Evolutionary conservation across 1,140 invertebrate genomes (phyloP).

Genomic region (Pogonomyrmex barbatus): DNA sequence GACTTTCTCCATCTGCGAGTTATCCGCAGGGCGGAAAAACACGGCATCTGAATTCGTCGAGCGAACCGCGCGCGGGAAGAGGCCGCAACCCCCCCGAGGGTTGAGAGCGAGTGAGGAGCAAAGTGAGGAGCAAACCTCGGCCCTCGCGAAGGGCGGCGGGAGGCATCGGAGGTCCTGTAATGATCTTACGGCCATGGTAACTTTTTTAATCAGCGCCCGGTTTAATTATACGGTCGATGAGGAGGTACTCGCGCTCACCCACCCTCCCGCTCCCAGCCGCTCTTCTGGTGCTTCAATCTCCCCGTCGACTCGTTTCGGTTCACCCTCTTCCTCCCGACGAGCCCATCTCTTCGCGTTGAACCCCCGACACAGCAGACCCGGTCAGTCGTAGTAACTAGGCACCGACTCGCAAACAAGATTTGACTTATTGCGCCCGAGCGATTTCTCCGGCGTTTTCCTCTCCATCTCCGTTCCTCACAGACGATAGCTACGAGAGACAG

Average conservation of each 20-base stretch:
- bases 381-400: conserved; percentile 81
- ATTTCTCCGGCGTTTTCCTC: conserved; percentile 75
- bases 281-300: conserved; percentile 68
- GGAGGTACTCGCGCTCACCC: conserved; percentile 76
- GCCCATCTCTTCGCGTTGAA: conserved; percentile 71
- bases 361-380: conserved; percentile 74
- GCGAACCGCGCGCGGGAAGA: conserved; percentile 66
- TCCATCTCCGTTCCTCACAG: conserved; percentile 4
- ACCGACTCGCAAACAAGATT: conserved; percentile 84
- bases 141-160: conserved; percentile 46
- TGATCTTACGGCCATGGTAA: conserved; percentile 85
- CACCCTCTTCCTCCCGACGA: conserved; percentile 42
- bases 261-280: conserved; percentile 37
- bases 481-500: neutral
- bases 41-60: conserved; percentile 58
- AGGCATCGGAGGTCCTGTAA: conserved; percentile 82
- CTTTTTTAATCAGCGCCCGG: conserved; percentile 86
- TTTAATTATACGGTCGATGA: conserved; percentile 86
- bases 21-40: conserved; percentile 57
- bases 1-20: conserved; percentile 42
- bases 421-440: conserved; percentile 84
- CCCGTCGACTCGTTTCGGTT: conserved; percentile 64
- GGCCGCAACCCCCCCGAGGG: conserved; percentile 66
- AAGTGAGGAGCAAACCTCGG: conserved; percentile 64
- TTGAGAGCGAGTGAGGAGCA: conserved; percentile 60